Conservation (phyloP, 2,888 invertebrate species). For the Cheilosia urbana region DNA sequence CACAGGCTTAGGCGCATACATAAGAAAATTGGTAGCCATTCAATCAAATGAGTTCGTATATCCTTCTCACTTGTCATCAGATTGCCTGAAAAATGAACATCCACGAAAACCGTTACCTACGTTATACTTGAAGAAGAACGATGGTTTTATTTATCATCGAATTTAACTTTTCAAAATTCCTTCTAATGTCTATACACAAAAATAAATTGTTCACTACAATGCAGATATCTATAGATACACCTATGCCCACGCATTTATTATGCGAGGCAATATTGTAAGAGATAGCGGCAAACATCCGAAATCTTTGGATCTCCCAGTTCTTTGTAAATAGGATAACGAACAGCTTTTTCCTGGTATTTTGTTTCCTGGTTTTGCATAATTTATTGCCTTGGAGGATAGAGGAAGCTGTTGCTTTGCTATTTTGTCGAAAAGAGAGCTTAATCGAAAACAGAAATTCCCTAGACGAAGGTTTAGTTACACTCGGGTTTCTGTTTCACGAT, state of each 20-base stretch:
- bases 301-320: conserved; percentile 52
- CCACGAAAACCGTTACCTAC: neutral
- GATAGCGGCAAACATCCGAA: conserved; percentile 50
- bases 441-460: conserved; percentile 59
- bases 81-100: neutral
- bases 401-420: conserved; percentile 61
- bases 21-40: neutral
- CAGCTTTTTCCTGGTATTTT: conserved; percentile 44
- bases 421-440: conserved; percentile 54
- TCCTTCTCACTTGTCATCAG: neutral
- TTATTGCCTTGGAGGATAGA: conserved; percentile 46
- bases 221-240: neutral
- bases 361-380: conserved; percentile 64
- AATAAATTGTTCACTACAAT: neutral
- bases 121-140: neutral
- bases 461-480: conserved; percentile 60
- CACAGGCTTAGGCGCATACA: no score
- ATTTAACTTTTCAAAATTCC: conserved; percentile 57
- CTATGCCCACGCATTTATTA: conserved; percentile 12
- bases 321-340: conserved; percentile 36
- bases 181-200: conserved; percentile 10
- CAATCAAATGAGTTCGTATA: conserved; percentile 4
- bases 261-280: conserved; percentile 27
- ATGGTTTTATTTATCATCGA: conserved; percentile 17
- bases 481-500: conserved; percentile 49